Evolutionary conservation across 2,113 vertebrate species (phyloP), one percentile per base, ranked within the genome.

Genomic region (Pagrus major): DNA sequence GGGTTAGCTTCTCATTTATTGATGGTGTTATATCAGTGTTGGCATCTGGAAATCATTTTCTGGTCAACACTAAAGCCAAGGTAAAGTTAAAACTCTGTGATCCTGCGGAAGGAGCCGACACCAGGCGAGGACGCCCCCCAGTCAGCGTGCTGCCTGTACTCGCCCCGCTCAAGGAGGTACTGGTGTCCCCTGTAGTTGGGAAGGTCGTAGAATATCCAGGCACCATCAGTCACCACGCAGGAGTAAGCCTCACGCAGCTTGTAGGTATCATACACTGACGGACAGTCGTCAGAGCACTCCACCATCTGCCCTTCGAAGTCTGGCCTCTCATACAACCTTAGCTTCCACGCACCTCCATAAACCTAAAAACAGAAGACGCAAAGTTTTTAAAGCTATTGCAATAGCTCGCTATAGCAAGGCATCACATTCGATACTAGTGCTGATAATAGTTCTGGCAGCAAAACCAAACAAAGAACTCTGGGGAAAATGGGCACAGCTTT

Each of bases 181-280:
- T 94, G 93, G 35, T 88, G 90, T 20, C 93, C 92, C 44, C 69
- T 91, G 74, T 90, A 94, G 80, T 82, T 91, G 52, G 92, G 87
- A 31, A 94, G 92, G 78, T 94, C 91, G 16, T 88, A 94, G 64
- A 94, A 86, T 55, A 88, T 78, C 93, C 93, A 94, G 79, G 88
- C 88, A 1, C 93, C 93, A 0, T 93, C 89, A 16, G 86, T 65
- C 51, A 94, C 93, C 71, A 87, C 83, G 3, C 93, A 93, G 78
- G 93, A 94, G 81, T 92, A 88, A 5, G 89, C 82, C 75, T 93
- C 91, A 0, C 78, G 86, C 63, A 89, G 58, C 65, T 90, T 93
- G 73, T 89, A 92, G 37, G 86, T 66, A 0, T 94, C 92, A 3
- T 86, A 88, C 23, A 92, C 75, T 0, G 91, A 93, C 0, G 89